phyloP scores from a whole-genome alignment of 2,113 vertebrate species.

The Jacana jacana region DNA sequence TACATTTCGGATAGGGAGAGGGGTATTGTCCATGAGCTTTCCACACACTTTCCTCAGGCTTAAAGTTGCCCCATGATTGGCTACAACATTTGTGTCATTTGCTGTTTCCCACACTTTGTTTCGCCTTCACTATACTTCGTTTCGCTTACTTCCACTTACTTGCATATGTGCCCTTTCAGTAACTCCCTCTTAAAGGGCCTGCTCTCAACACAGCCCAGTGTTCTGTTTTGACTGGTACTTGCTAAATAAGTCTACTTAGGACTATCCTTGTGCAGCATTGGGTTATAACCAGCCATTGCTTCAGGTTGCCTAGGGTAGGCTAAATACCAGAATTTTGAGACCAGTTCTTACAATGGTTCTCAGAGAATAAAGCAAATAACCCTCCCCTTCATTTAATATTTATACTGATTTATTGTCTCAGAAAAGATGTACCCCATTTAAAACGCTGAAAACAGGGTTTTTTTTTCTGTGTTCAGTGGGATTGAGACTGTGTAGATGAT shows the following conservation, averaged over 20 bases:
- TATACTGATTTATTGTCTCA: background rate
- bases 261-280: background rate
- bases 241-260: background rate
- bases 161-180: too few relatives aligned
- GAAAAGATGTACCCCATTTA: background rate
- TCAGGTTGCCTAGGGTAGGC: background rate
- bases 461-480: background rate
- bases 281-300: background rate
- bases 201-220: too few relatives aligned
- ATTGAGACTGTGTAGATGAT: background rate
- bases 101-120: too few relatives aligned
- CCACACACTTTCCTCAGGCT: too few relatives aligned
- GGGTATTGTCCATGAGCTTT: too few relatives aligned
- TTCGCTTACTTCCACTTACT: too few relatives aligned
- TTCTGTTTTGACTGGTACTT: background rate
- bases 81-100: too few relatives aligned
- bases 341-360: background rate
- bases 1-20: too few relatives aligned
- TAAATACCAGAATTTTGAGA: background rate
- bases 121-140: too few relatives aligned
- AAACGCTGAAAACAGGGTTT: background rate
- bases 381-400: background rate
- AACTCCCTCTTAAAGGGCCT: too few relatives aligned
- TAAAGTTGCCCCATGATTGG: too few relatives aligned
- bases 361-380: background rate